These are phyloP conservation scores for Cyanoramphus novaezelandiae DNA, from an alignment of 2,113 vertebrate genomes.

Conservation along the genomic window DNA sequence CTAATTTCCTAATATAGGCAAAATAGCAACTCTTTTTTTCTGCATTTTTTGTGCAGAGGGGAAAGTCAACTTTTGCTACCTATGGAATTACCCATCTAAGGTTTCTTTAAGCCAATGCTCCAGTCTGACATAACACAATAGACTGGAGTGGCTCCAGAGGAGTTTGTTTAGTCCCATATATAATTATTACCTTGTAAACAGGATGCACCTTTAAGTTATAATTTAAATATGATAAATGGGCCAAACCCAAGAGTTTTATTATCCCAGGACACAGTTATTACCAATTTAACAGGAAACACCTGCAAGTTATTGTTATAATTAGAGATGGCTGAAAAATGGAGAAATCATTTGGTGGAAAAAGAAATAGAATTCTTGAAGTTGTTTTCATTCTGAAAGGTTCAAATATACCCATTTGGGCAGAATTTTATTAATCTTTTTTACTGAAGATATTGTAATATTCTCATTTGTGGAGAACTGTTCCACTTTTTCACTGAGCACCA, in stretches of 20 bases:
- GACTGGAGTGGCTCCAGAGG: slow-evolving; percentile 37
- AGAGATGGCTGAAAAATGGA: slow-evolving; percentile 47
- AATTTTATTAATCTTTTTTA: neutral
- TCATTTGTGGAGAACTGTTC: neutral
- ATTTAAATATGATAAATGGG: slow-evolving; percentile 69
- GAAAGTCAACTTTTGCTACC: neutral
- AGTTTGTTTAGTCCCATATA: slow-evolving; percentile 64
- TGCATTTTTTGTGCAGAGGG: neutral
- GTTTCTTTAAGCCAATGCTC: neutral
- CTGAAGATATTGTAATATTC: neutral
- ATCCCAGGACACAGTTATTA: slow-evolving; percentile 57
- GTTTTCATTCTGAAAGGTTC: slow-evolving; percentile 1
- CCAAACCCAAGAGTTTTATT: slow-evolving; percentile 47
- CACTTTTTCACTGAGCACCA: neutral
- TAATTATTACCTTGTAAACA: slow-evolving; percentile 69
- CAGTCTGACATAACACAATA: slow-evolving; percentile 7
- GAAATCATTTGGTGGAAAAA: slow-evolving; percentile 31
- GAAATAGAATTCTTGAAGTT: neutral
- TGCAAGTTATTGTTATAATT: slow-evolving; percentile 65
- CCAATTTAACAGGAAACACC: slow-evolving; percentile 67
- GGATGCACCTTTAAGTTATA: slow-evolving; percentile 71
- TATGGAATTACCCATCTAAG: neutral
- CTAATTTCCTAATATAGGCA: neutral
- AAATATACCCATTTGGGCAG: neutral
- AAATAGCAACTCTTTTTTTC: neutral